Conservation (phyloP, 2,888 invertebrate genomes). For the Azorinus chamasolen region DNA sequence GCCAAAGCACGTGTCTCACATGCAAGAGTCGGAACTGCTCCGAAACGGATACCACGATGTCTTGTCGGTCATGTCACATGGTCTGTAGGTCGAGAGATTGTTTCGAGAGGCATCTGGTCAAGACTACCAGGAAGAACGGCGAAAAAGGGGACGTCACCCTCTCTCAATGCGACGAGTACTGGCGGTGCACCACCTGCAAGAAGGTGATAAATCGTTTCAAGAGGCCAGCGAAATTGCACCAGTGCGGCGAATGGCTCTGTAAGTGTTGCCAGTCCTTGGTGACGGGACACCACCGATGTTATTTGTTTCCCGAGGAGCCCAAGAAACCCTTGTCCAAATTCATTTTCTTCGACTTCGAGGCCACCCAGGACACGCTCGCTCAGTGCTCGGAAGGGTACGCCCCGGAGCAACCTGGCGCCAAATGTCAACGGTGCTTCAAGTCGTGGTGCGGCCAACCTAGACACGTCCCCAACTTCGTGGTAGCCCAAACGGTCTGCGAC, state of each 20-base stretch:
- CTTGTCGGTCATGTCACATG: slow-evolving; percentile 12
- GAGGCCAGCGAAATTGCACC: background rate
- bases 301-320: slow-evolving; percentile 14
- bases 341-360: slow-evolving; percentile 29
- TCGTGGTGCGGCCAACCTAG: slow-evolving; percentile 37
- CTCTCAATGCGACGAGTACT: slow-evolving; percentile 2
- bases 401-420: background rate
- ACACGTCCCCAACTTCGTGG: slow-evolving; percentile 44
- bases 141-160: background rate
- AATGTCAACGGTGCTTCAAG: slow-evolving; percentile 24
- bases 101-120: slow-evolving; percentile 9
- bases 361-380: slow-evolving; percentile 9
- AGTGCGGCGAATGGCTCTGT: slow-evolving; percentile 12
- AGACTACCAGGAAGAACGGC: background rate
- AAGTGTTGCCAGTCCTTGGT: slow-evolving; percentile 20
- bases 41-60: slow-evolving; percentile 4
- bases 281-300: background rate
- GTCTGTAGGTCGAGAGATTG: slow-evolving; percentile 8
- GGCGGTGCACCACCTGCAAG: slow-evolving; percentile 19
- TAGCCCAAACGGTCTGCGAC: slow-evolving; percentile 34
- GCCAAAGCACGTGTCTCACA: slow-evolving; percentile 8
- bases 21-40: slow-evolving; percentile 9
- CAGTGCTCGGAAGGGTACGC: background rate
- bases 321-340: slow-evolving; percentile 7
- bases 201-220: slow-evolving; percentile 2